These are phyloP conservation scores for Brachionus rubens DNA, from an alignment of 1,140 invertebrate genomes.

Conservation along the genomic window DNA sequence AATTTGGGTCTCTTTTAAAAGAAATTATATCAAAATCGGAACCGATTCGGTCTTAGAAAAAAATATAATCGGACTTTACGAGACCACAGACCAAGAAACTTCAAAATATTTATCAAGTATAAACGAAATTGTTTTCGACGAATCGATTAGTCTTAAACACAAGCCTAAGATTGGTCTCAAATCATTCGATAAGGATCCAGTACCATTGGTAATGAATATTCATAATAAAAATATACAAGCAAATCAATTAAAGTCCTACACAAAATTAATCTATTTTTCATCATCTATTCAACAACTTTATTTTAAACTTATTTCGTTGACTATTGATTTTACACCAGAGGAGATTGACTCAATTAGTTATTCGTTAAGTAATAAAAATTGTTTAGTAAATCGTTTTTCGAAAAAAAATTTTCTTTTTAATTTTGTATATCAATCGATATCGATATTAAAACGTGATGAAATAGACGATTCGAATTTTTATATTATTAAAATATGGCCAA, in stretches of 20 bases:
- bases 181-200: neutral
- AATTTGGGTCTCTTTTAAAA: neutral
- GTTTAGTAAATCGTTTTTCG: neutral
- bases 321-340: neutral
- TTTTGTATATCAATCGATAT: neutral
- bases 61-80: neutral
- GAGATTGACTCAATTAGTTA: neutral
- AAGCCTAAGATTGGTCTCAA: neutral
- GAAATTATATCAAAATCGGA: neutral
- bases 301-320: neutral
- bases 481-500: neutral
- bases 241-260: neutral
- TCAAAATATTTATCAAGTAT: neutral
- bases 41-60: neutral
- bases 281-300: neutral
- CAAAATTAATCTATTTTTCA: neutral
- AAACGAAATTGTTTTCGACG: neutral
- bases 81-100: neutral
- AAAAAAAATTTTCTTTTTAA: neutral
- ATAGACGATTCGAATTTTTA: neutral
- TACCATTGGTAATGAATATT: neutral
- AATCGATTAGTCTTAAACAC: neutral
- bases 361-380: neutral
- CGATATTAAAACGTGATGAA: neutral
- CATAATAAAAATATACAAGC: neutral